phyloP scores from a whole-genome alignment of 2,797 vertebrate species.

The Microctenopoma stevenorrisi region DNA sequence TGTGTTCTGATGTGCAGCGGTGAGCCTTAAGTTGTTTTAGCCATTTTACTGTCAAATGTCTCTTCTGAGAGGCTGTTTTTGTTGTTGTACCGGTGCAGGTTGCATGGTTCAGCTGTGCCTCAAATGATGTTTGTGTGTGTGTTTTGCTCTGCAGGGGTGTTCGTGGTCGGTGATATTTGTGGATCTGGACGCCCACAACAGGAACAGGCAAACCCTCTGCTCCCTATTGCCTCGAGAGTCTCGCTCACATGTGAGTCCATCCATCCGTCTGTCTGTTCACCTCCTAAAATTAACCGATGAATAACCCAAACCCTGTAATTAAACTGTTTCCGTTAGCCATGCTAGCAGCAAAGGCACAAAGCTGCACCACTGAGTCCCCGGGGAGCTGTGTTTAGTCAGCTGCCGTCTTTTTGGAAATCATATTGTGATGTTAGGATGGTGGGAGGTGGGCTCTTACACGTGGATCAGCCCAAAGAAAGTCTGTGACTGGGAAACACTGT shows the following conservation, averaged over 20 bases:
- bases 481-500: too few relatives aligned
- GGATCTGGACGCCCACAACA: constrained; percentile 97
- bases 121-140: constrained; percentile 21
- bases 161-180: constrained; percentile 99
- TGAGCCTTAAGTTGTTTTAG: constrained; percentile 21
- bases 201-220: constrained; percentile 95
- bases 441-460: too few relatives aligned
- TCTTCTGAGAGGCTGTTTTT: constrained; percentile 9
- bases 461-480: too few relatives aligned
- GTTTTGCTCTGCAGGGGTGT: constrained; percentile 83
- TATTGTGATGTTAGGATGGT: not conserved
- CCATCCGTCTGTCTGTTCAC: not conserved
- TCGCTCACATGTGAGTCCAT: constrained; percentile 92
- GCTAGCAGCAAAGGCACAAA: not conserved
- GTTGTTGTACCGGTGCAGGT: constrained; percentile 15
- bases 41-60: constrained; percentile 16
- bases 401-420: not conserved
- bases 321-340: too few relatives aligned
- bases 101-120: constrained; percentile 34
- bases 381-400: too few relatives aligned
- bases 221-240: constrained; percentile 96
- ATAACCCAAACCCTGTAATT: not conserved
- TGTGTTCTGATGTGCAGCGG: constrained; percentile 45
- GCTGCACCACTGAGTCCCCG: not conserved
- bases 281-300: not conserved